Evolutionary conservation across 2,113 vertebrate genomes (phyloP).

Genomic region (Myotis brandtii): DNA sequence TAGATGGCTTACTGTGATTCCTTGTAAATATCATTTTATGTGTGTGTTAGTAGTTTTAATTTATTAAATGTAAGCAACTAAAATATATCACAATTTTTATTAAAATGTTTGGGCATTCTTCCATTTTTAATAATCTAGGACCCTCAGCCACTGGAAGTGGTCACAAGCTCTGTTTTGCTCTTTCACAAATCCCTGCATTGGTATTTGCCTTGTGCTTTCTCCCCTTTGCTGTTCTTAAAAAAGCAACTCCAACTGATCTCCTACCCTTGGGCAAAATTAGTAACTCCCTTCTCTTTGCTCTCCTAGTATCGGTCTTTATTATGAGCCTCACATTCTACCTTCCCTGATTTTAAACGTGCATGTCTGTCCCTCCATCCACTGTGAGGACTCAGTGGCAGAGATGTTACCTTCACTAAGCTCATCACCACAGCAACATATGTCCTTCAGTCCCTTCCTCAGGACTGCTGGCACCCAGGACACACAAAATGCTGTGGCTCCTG

Average conservation of each 20-base stretch:
- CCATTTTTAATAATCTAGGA: not conserved
- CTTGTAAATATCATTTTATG: not conserved
- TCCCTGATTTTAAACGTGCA: accelerated
- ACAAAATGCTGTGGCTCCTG: accelerated
- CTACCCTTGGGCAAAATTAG: not conserved
- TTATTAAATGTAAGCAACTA: not conserved
- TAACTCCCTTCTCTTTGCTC: not conserved
- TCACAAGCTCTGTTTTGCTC: not conserved
- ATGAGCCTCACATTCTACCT: not conserved
- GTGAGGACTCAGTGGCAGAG: not conserved
- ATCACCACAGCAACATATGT: not conserved
- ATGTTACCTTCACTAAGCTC: not conserved
- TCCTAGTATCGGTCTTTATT: not conserved
- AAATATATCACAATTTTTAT: not conserved
- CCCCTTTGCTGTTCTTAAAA: not conserved
- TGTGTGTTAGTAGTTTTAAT: not conserved
- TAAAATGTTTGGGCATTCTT: not conserved
- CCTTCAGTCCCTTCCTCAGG: not conserved
- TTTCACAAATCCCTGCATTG: not conserved
- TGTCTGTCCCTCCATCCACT: not conserved
- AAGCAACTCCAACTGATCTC: not conserved
- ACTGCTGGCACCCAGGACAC: not conserved
- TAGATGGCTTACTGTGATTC: not conserved
- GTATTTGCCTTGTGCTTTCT: not conserved
- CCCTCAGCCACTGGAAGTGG: not conserved